phyloP scores from a whole-genome alignment of 2,113 vertebrate genomes.

The Nesogale talazaci region DNA sequence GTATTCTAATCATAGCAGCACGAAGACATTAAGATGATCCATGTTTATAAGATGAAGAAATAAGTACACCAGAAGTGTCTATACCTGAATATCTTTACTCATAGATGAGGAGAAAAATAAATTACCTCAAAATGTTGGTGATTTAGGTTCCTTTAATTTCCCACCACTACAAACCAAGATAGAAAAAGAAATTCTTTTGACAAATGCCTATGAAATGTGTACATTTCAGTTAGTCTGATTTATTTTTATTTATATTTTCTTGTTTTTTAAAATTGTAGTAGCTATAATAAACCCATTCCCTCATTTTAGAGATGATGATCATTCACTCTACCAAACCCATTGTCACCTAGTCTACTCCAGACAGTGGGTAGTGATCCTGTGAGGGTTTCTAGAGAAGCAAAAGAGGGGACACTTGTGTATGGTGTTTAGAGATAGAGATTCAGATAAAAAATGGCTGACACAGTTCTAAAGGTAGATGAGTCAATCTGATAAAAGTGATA shows the following conservation, averaged over 20 bases:
- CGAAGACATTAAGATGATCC: neutral
- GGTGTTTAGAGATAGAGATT: too few species aligned
- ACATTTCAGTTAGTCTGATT: neutral
- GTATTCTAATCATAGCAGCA: neutral
- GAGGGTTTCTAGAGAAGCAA: too few species aligned
- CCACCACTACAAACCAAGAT: neutral
- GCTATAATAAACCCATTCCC: neutral
- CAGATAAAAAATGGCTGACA: too few species aligned
- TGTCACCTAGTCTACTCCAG: neutral
- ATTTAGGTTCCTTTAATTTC: neutral
- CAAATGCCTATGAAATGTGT: neutral
- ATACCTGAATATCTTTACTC: neutral
- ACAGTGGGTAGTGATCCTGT: neutral
- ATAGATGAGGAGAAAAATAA: constrained; percentile 1
- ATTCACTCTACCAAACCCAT: neutral
- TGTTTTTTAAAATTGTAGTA: neutral
- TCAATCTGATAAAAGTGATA: too few species aligned
- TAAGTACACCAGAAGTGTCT: neutral
- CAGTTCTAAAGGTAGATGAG: too few species aligned
- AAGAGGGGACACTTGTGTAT: too few species aligned
- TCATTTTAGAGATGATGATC: neutral
- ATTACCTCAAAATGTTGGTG: neutral
- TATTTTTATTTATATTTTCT: neutral
- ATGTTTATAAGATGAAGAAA: neutral
- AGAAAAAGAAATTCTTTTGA: neutral